A percentile compares a stretch with the other conserved stretches of the same genome.
Evolutionary conservation across 2,113 vertebrate genomes (phyloP).

Genomic region (Junco hyemalis): DNA sequence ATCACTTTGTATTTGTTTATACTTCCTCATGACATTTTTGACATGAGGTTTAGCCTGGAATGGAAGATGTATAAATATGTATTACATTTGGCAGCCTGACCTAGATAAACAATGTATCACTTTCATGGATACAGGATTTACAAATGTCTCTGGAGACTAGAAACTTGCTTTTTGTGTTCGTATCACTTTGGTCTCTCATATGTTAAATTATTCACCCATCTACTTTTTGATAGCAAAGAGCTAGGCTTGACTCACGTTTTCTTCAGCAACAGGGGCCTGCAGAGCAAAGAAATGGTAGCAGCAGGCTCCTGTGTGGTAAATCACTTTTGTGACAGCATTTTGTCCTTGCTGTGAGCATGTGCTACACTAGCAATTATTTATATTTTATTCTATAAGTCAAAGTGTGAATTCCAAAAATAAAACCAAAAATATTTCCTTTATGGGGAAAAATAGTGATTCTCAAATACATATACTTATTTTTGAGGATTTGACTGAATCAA

Average conservation of each 20-base stretch:
- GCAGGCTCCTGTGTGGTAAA: neutral
- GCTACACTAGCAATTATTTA: neutral
- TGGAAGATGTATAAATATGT: neutral
- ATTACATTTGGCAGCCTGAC: neutral
- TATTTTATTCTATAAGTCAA: neutral
- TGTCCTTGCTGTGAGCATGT: neutral
- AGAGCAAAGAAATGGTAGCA: neutral
- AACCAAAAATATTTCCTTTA: neutral
- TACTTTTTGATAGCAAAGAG: conserved; percentile 33
- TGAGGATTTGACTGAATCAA: neutral
- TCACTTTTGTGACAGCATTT: neutral
- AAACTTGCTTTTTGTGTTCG: conserved; percentile 31
- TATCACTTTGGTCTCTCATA: neutral
- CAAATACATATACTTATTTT: neutral
- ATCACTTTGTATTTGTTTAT: neutral
- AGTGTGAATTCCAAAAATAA: neutral
- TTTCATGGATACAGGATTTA: neutral
- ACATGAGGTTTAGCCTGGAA: neutral
- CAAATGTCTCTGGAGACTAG: neutral
- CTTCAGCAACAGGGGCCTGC: neutral
- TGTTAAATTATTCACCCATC: conserved; percentile 39
- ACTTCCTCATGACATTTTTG: neutral
- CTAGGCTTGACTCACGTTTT: neutral
- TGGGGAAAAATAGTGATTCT: neutral
- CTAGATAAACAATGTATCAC: neutral